Percentiles rank a stretch among this genome's conserved stretches.
Evolutionary conservation across 2,113 vertebrate species (phyloP).

Genomic region (Clarias gariepinus): DNA sequence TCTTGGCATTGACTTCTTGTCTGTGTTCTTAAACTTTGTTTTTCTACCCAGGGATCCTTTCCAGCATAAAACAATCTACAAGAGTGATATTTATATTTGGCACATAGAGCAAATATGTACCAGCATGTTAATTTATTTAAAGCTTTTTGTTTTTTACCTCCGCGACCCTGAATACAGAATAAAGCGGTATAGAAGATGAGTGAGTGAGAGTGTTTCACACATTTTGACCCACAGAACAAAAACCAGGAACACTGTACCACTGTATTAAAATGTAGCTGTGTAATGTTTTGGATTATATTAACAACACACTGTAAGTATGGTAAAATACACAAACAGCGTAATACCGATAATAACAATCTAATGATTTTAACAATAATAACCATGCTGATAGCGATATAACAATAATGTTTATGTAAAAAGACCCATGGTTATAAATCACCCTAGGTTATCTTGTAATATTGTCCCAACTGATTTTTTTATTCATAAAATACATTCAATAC

Average conservation of each 20-base stretch:
- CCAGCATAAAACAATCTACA: not conserved
- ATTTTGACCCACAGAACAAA: not conserved
- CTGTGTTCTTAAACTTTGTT: conserved; percentile 15
- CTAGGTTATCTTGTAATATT: not conserved
- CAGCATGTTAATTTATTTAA: not conserved
- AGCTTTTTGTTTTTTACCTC: not conserved
- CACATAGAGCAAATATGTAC: not conserved
- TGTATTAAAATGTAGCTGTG: not conserved
- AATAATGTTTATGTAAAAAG: not conserved
- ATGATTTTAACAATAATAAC: not conserved
- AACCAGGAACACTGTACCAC: not conserved
- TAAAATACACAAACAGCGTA: not conserved
- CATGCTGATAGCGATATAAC: not conserved
- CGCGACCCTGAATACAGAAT: too few species aligned
- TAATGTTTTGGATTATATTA: not conserved
- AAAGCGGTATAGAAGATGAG: too few species aligned
- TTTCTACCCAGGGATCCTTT: not conserved
- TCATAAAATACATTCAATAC: not conserved
- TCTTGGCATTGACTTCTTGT: conserved; percentile 27
- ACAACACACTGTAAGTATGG: not conserved
- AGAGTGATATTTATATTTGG: too few species aligned
- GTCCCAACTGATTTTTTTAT: conserved; percentile 12
- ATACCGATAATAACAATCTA: not conserved
- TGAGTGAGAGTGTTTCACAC: not conserved
- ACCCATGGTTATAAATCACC: not conserved